A percentile compares a stretch with the other conserved stretches of the same genome.
Conservation (phyloP, 2,113 vertebrate genomes). For the Thamnophis sirtalis region DNA sequence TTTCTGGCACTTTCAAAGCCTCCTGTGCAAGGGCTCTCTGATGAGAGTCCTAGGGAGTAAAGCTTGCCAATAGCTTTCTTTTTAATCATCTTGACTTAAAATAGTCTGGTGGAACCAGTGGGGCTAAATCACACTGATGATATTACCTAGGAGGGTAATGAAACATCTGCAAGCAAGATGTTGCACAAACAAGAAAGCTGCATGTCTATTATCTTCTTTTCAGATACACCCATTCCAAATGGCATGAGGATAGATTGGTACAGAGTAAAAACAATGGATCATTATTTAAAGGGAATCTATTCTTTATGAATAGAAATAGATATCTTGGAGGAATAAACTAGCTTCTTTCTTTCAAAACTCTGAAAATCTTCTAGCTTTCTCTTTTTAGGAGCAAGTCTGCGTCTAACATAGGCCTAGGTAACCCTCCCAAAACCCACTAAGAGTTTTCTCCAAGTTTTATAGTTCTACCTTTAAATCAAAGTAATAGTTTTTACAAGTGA, state of each 20-base stretch:
- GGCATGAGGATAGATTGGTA: neutral
- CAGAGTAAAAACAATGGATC: neutral
- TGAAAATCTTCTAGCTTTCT: neutral
- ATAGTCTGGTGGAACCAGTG: neutral
- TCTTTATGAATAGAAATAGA: neutral
- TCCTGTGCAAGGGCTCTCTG: neutral
- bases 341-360: neutral
- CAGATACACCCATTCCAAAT: neutral
- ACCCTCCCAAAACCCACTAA: neutral
- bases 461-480: neutral
- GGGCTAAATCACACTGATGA: neutral
- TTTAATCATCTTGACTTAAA: neutral
- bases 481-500: neutral
- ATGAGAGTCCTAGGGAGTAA: neutral
- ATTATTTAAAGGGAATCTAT: neutral
- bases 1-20: neutral
- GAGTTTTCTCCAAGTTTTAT: neutral
- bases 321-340: neutral
- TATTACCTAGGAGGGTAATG: neutral
- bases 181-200: neutral
- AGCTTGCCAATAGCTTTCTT: neutral
- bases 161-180: neutral
- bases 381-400: neutral
- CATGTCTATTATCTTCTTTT: neutral
- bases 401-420: neutral